These are phyloP conservation scores for Liopterus haemorrhoidalis DNA, from an alignment of 2,888 invertebrate species.

Conservation along the genomic window DNA sequence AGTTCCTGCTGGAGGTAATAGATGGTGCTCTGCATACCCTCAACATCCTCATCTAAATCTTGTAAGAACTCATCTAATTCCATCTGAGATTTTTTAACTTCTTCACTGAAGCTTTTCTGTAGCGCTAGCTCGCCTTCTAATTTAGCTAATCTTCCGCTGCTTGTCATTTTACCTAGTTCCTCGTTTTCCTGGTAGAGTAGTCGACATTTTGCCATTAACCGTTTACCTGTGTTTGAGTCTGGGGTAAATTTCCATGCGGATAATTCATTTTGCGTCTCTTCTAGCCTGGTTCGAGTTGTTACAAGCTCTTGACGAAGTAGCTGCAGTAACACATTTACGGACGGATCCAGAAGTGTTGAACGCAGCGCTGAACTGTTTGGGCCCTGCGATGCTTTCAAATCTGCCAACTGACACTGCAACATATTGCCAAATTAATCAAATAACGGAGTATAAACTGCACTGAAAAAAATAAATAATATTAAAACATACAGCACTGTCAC, in stretches of 20 bases:
- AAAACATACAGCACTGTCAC: no score
- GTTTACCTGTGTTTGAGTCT: slow-evolving; percentile 97
- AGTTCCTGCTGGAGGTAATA: slow-evolving; percentile 89
- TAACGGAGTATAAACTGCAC: no score
- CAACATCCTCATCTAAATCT: slow-evolving; percentile 94
- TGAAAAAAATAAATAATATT: no score
- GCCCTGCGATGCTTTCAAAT: slow-evolving; percentile 78
- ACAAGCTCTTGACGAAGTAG: slow-evolving; percentile 86
- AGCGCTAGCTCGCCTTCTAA: slow-evolving; percentile 91
- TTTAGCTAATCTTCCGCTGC: slow-evolving; percentile 90
- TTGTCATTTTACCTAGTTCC: slow-evolving; percentile 91
- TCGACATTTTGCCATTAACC: slow-evolving; percentile 95
- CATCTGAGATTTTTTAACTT: slow-evolving; percentile 94
- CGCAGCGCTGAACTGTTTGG: slow-evolving; percentile 70
- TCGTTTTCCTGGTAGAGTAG: slow-evolving; percentile 94
- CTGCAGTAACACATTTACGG: slow-evolving; percentile 88
- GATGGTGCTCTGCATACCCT: slow-evolving; percentile 98
- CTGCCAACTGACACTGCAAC: slow-evolving; percentile 82
- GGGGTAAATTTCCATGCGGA: slow-evolving; percentile 99
- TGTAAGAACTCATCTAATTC: slow-evolving; percentile 93
- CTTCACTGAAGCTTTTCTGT: slow-evolving; percentile 91
- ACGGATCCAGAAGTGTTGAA: slow-evolving; percentile 86
- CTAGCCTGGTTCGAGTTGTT: slow-evolving; percentile 81
- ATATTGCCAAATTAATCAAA: no score
- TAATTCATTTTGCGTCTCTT: slow-evolving; percentile 95